Evolutionary conservation across 1,140 invertebrate species (phyloP).

Genomic region (Ridgeia piscesae): DNA sequence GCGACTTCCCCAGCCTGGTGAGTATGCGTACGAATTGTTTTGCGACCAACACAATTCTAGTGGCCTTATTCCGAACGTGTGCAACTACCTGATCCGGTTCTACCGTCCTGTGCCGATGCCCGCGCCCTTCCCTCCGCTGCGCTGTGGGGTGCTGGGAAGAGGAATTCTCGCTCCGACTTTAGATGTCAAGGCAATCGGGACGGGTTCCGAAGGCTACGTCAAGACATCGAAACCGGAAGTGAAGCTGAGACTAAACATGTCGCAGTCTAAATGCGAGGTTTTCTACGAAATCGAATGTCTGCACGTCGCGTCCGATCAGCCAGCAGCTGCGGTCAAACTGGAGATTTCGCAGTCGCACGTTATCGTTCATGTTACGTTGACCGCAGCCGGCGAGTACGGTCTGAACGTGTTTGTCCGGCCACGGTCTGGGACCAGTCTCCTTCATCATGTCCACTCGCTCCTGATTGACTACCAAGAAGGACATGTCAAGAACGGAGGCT

Average conservation of each 20-base stretch:
- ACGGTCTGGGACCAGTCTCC: neutral
- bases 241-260: constrained; percentile 37
- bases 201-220: constrained; percentile 34
- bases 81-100: constrained; percentile 47
- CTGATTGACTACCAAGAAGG: neutral
- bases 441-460: neutral
- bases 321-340: constrained; percentile 36
- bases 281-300: constrained; percentile 46
- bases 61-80: constrained; percentile 47
- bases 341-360: constrained; percentile 32
- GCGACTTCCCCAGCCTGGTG: constrained; percentile 47
- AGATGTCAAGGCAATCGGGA: constrained; percentile 41
- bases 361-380: constrained; percentile 42
- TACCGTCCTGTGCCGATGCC: constrained; percentile 22
- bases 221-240: constrained; percentile 31
- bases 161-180: constrained; percentile 38
- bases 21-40: constrained; percentile 51
- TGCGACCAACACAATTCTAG: constrained; percentile 39
- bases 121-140: constrained; percentile 46
- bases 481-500: neutral
- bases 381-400: constrained; percentile 47
- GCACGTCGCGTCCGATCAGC: constrained; percentile 39
- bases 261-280: constrained; percentile 36
- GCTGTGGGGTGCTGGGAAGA: constrained; percentile 42
- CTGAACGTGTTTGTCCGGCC: constrained; percentile 41